Conservation (phyloP, 64 coral and sea anemone genomes). For the Stichodactyla helianthus region DNA sequence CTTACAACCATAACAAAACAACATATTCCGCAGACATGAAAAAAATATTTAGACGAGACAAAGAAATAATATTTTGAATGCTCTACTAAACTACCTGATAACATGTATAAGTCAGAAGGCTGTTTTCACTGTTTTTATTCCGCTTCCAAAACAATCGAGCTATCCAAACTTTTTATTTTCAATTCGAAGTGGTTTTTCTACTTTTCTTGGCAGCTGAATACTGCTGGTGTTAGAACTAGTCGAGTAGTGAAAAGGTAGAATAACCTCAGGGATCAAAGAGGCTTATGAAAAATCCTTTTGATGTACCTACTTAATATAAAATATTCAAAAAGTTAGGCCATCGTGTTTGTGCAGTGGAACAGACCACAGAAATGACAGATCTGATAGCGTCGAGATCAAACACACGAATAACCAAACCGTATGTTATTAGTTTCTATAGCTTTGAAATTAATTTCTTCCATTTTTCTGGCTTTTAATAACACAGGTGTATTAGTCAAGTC, state of each 20-base stretch:
- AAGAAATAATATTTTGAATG: neutral
- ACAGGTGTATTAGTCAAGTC: neutral
- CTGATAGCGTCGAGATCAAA: neutral
- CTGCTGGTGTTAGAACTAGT: neutral
- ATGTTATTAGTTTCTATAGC: neutral
- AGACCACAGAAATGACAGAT: neutral
- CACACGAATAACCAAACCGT: neutral
- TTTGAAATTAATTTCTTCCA: neutral
- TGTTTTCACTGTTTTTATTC: neutral
- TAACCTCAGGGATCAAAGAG: neutral
- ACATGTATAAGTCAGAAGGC: neutral
- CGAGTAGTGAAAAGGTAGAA: neutral
- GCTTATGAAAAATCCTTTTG: neutral
- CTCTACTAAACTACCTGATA: neutral
- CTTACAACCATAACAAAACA: neutral
- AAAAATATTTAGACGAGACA: neutral
- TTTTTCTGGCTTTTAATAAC: neutral
- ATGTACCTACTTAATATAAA: neutral
- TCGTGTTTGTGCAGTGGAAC: neutral
- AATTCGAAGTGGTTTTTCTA: neutral
- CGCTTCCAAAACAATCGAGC: neutral
- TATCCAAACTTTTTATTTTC: neutral
- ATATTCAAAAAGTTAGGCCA: neutral
- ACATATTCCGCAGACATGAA: neutral
- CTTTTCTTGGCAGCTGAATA: neutral